Evolutionary conservation across 2,888 invertebrate genomes (phyloP).

Genomic region (Theretra japonica): DNA sequence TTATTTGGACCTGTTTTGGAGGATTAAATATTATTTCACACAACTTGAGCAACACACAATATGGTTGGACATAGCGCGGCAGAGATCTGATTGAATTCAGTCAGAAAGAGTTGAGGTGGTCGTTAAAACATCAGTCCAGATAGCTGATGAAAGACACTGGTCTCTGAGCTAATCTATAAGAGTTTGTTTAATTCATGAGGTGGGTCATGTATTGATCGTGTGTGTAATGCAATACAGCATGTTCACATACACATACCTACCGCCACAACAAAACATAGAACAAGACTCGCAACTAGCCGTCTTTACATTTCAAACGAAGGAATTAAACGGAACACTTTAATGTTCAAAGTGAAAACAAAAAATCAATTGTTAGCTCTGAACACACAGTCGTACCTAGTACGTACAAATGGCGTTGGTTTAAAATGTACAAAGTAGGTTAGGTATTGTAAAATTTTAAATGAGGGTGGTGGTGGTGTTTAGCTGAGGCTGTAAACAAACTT

Average conservation of each 20-base stretch:
- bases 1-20: not conserved
- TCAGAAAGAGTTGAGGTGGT: too few relatives aligned
- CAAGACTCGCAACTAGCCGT: not conserved
- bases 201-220: not conserved
- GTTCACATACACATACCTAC: not conserved
- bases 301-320: slow-evolving; percentile 5
- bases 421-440: not conserved
- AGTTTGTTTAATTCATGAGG: too few relatives aligned
- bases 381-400: not conserved
- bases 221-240: not conserved
- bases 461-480: slow-evolving; percentile 35
- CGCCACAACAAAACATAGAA: not conserved
- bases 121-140: too few relatives aligned
- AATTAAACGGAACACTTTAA: not conserved
- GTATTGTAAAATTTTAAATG: slow-evolving; percentile 24
- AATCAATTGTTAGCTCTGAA: slow-evolving; percentile 1
- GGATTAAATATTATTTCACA: not conserved
- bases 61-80: too few relatives aligned
- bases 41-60: too few relatives aligned
- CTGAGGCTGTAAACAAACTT: slow-evolving; percentile 46
- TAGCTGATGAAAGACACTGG: too few relatives aligned
- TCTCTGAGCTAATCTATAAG: too few relatives aligned
- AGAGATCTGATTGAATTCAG: too few relatives aligned
- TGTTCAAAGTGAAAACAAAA: not conserved
- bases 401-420: not conserved